A percentile compares a stretch with the other conserved stretches of the same genome.
These are phyloP conservation scores for Pangasius macronema DNA, from an alignment of 2,797 vertebrate genomes.

Conservation along the genomic window DNA sequence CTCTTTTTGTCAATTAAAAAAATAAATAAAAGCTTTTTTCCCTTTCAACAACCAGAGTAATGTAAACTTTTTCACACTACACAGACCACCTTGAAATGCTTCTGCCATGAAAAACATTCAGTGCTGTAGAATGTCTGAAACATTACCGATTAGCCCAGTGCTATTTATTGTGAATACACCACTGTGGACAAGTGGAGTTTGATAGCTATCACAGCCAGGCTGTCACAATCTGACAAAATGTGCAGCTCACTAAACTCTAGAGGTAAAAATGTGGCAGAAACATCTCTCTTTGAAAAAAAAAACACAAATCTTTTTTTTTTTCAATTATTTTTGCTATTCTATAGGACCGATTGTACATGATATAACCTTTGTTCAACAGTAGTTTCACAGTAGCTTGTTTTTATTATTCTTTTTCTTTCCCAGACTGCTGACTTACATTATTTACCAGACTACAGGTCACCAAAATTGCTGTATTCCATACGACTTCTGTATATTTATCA, in stretches of 20 bases:
- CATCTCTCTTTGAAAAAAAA: neutral
- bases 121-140: neutral
- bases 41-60: neutral
- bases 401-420: neutral
- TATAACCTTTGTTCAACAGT: neutral
- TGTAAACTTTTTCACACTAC: neutral
- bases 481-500: neutral
- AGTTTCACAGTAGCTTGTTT: neutral
- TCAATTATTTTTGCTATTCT: neutral
- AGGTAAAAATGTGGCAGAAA: neutral
- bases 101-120: neutral
- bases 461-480: neutral
- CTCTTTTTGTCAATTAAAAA: neutral
- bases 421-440: neutral
- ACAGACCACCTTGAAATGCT: neutral
- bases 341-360: neutral
- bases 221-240: neutral
- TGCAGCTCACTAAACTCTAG: neutral
- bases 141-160: neutral
- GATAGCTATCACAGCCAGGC: neutral
- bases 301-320: neutral
- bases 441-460: neutral
- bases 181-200: neutral
- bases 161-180: neutral
- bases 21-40: neutral